phyloP scores from a whole-genome alignment of 1,140 invertebrate genomes.

The Eufriesea mexicana region DNA sequence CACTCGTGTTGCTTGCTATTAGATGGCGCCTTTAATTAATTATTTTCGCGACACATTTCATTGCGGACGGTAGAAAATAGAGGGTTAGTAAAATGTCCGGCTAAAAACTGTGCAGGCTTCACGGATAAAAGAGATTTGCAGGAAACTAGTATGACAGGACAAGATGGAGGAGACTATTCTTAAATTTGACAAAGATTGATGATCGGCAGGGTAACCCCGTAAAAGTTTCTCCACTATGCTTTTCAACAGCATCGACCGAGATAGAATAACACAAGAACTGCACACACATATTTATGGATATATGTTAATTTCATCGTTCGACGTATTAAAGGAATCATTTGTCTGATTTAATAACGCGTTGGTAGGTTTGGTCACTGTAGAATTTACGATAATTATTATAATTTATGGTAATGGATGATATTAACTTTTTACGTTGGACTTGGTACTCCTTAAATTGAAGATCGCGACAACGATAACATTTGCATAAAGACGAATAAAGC shows the following conservation, averaged over 20 bases:
- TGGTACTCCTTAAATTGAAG: slow-evolving; percentile 7
- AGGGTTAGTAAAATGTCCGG: background rate
- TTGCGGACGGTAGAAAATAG: slow-evolving; percentile 11
- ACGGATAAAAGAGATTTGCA: background rate
- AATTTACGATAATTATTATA: slow-evolving; percentile 46
- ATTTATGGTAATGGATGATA: slow-evolving; percentile 38
- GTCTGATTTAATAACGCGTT: slow-evolving; percentile 41
- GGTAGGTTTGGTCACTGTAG: background rate
- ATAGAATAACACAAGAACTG: background rate
- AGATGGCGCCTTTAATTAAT: slow-evolving; percentile 77
- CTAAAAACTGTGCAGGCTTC: background rate
- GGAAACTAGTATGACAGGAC: slow-evolving; percentile 2
- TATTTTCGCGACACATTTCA: slow-evolving; percentile 60
- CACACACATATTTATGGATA: background rate
- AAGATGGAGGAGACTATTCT: slow-evolving; percentile 12
- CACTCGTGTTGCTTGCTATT: slow-evolving; percentile 71
- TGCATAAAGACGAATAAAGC: slow-evolving; percentile 29
- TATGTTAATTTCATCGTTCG: slow-evolving; percentile 3
- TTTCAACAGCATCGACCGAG: background rate
- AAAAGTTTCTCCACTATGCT: background rate
- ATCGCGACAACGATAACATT: slow-evolving; percentile 13
- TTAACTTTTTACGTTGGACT: slow-evolving; percentile 9
- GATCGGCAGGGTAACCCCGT: background rate
- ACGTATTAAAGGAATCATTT: slow-evolving; percentile 35
- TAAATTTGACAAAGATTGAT: slow-evolving; percentile 39